These are phyloP conservation scores for Apantesis nais DNA, from an alignment of 2,888 invertebrate genomes.

Conservation along the genomic window DNA sequence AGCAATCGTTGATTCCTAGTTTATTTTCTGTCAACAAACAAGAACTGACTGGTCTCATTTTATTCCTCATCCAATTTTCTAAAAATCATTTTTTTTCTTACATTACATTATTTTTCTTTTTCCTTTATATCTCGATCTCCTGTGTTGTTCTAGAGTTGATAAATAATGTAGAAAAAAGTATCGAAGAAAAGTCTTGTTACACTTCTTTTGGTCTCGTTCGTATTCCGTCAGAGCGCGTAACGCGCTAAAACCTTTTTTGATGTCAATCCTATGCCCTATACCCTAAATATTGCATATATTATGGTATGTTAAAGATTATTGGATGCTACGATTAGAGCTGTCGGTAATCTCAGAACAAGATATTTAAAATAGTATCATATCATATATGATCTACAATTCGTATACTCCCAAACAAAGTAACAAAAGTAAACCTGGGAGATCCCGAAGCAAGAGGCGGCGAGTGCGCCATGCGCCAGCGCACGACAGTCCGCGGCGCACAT, in stretches of 20 bases:
- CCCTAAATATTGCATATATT: background rate
- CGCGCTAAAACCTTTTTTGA: too few species aligned
- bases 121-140: too few species aligned
- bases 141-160: too few species aligned
- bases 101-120: too few species aligned
- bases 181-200: too few species aligned
- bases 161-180: too few species aligned
- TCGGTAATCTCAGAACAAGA: background rate
- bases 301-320: background rate
- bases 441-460: conserved; percentile 2
- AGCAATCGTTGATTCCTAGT: background rate
- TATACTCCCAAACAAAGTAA: background rate
- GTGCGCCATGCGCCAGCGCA: conserved; percentile 1
- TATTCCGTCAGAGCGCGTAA: too few species aligned
- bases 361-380: background rate
- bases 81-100: too few species aligned
- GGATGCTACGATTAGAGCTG: background rate
- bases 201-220: too few species aligned
- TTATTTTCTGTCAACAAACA: background rate
- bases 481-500: conserved; percentile 22
- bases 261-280: too few species aligned
- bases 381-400: background rate
- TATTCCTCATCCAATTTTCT: too few species aligned
- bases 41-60: too few species aligned
- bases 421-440: background rate